Conservation (phyloP, 2,797 vertebrate species). For the Poeciliopsis gracilis region DNA sequence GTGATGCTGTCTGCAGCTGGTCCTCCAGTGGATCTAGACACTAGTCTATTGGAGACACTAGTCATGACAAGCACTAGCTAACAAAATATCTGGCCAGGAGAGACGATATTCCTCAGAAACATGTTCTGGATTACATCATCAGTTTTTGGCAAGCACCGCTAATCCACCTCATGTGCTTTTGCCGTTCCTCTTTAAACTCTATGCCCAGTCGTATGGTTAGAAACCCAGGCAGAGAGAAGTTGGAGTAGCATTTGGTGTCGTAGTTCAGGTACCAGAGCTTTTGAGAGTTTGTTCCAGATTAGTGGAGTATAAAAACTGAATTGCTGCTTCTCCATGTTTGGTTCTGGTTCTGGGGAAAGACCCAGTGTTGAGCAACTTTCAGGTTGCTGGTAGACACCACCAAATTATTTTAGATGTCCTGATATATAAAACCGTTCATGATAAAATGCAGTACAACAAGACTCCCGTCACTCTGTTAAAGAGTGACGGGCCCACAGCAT, state of each 20-base stretch:
- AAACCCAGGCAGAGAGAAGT: neutral
- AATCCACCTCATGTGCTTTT: neutral
- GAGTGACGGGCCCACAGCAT: neutral
- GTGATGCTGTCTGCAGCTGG: neutral
- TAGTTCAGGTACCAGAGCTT: neutral
- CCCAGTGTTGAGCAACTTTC: neutral
- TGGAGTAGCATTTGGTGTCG: neutral
- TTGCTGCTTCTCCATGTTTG: neutral
- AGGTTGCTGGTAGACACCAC: neutral
- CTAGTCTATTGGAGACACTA: no score
- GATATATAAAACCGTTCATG: neutral
- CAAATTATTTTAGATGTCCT: neutral
- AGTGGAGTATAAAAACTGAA: neutral
- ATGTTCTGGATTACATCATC: neutral
- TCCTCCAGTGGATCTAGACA: neutral
- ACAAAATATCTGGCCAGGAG: neutral
- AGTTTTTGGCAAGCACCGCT: neutral
- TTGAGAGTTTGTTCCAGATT: neutral
- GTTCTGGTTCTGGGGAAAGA: neutral
- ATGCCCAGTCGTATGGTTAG: neutral
- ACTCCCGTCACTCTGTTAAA: neutral
- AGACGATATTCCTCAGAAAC: neutral
- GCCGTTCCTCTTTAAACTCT: neutral
- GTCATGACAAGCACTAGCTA: neutral
- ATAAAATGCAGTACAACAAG: neutral